Conservation (phyloP, 2,888 invertebrate genomes). For the Agonopterix alstromeriana region DNA sequence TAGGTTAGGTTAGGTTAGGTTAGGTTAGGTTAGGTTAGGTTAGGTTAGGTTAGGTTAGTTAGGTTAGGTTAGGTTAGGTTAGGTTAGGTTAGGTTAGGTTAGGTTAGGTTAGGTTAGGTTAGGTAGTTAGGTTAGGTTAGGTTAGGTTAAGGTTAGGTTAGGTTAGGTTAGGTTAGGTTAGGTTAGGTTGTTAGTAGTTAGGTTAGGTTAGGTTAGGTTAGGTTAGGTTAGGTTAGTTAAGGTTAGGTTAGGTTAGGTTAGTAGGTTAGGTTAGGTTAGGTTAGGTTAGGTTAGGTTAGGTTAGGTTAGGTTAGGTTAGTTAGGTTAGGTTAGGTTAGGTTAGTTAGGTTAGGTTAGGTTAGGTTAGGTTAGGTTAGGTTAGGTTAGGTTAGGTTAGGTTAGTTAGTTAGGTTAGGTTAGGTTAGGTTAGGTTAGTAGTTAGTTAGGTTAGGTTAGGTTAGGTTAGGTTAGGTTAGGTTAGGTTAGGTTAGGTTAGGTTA, state of each 20-base stretch:
- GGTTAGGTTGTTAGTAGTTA: conserved; percentile 8
- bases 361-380: conserved; percentile 21
- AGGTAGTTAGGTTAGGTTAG: conserved; percentile 9
- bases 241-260: conserved; percentile 10
- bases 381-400: conserved; percentile 22
- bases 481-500: conserved; percentile 14
- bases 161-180: conserved; percentile 7
- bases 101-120: conserved; percentile 4
- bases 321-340: conserved; percentile 17
- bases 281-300: conserved; percentile 14
- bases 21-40: conserved; percentile 10
- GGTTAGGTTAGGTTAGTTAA: conserved; percentile 5
- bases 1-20: conserved; percentile 9
- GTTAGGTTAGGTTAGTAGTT: conserved; percentile 14
- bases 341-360: conserved; percentile 19
- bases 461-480: conserved; percentile 17
- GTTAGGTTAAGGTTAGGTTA: conserved; percentile 8
- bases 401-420: conserved; percentile 18
- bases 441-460: conserved; percentile 16
- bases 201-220: conserved; percentile 13
- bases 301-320: conserved; percentile 15
- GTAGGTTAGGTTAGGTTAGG: conserved; percentile 14
- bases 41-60: conserved; percentile 8
- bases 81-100: conserved; percentile 9
- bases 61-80: conserved; percentile 10